Conservation (phyloP, 2,113 vertebrate genomes). For the Saguinus midas region DNA sequence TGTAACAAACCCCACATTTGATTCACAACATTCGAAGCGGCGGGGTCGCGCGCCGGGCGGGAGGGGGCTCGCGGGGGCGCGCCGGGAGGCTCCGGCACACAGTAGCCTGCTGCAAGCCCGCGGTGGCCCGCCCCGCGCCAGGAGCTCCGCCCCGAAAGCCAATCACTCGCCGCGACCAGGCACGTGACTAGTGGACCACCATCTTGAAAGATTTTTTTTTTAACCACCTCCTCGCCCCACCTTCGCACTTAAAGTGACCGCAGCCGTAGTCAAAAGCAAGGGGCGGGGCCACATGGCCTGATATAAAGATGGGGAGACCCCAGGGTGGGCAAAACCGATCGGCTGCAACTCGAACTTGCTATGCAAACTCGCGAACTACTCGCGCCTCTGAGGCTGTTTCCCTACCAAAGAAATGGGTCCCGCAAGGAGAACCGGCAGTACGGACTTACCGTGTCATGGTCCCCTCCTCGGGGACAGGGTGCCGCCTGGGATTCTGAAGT, state of each 20-base stretch:
- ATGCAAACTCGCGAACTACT: background rate
- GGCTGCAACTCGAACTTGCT: background rate
- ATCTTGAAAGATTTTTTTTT: conserved; percentile 59
- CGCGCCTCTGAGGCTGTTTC: background rate
- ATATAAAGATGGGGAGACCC: background rate
- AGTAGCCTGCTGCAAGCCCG: background rate
- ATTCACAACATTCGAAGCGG: conserved; percentile 85
- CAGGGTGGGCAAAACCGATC: background rate
- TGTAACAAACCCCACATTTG: conserved; percentile 78
- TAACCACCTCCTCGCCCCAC: background rate
- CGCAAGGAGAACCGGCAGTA: background rate
- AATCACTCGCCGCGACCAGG: background rate
- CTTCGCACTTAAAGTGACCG: conserved; percentile 40
- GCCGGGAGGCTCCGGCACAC: conserved; percentile 55
- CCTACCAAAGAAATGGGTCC: background rate
- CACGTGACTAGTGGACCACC: conserved; percentile 60
- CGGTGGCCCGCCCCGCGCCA: background rate
- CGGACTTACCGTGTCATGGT: conserved; percentile 65
- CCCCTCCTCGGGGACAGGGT: background rate
- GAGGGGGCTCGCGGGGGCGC: conserved; percentile 72
- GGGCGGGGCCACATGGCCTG: conserved; percentile 23
- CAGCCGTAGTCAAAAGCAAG: background rate
- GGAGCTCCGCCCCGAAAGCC: conserved; percentile 48
- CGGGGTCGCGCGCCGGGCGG: conserved; percentile 80
- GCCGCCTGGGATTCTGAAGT: background rate